Evolutionary conservation across 2,888 invertebrate species (phyloP).

Genomic region (Baccha elongata): DNA sequence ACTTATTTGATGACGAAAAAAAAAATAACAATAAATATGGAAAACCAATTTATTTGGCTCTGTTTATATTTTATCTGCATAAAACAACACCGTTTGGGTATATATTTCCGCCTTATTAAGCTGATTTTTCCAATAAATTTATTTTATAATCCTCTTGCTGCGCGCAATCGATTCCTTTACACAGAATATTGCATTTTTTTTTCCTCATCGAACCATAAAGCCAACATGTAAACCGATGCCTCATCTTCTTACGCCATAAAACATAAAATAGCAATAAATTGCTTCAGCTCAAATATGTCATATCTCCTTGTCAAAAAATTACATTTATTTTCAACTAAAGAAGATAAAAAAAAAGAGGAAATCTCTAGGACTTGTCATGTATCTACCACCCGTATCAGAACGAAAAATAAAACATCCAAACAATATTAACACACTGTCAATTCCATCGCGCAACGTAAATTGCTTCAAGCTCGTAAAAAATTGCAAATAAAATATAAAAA

Average conservation of each 20-base stretch:
- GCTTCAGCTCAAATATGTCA: conserved; percentile 36
- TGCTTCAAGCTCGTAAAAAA: conserved; percentile 43
- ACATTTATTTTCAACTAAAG: conserved; percentile 1
- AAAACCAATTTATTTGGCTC: conserved; percentile 8
- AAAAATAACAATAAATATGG: neutral
- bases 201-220: neutral
- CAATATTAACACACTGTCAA: conserved; percentile 63
- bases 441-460: conserved; percentile 39
- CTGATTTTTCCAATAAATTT: conserved; percentile 32
- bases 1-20: neutral
- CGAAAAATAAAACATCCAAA: conserved; percentile 37
- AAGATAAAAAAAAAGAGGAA: neutral
- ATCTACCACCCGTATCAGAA: conserved; percentile 3
- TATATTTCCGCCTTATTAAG: conserved; percentile 34
- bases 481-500: conserved; percentile 35
- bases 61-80: conserved; percentile 23
- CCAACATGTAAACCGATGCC: conserved; percentile 17
- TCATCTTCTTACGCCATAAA: conserved; percentile 37
- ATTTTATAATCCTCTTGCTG: conserved; percentile 41
- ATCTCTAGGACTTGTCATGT: conserved; percentile 19
- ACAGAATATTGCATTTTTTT: conserved; percentile 31
- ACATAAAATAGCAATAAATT: conserved; percentile 36
- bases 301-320: conserved; percentile 50
- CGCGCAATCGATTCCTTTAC: conserved; percentile 14
- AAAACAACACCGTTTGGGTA: neutral